Base-by-base conservation (phyloP, 2,888 invertebrate species). In the Drosophila sordidula region DNA sequence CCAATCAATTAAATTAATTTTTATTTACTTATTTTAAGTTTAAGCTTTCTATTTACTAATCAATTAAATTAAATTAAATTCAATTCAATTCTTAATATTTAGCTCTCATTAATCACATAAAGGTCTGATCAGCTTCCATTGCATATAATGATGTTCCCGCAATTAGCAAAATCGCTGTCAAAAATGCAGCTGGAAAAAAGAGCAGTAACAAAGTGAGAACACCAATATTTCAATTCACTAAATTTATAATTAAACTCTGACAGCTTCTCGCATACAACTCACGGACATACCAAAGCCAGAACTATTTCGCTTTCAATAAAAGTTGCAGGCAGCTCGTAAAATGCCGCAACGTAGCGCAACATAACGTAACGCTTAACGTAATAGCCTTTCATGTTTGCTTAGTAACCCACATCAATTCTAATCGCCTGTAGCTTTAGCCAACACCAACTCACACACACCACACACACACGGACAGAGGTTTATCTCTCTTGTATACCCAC, bases 321-420 rank as follows among this genome's bases (percentile, higher is more conserved):
- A 68, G 63, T 64, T 62, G 57, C 63, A 50, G 61, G 42, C 68
- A 64, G 64, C 68, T 72, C 75, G 64, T 78, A 78, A 78, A 77
- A 78, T 74, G 78, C 77, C 78, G 66, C 55, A 68, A 65, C 80
- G 66, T 34, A 78, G 70, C 75, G 58, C 42, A 81, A 76, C 80
- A 73, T 68, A 86, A 83, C 87, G 84, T 77, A 86, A 79, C 84
- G 84, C 80, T 86, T 83, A 86, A 77, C 81, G 87, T 86, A 88
- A 88, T 86, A 86, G 85, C 89, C 83, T 89, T 86, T 86, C 84
- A 89, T 86, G 86, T 89, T 88, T 86, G 87, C 87, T 87, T 79
- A 87, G 89, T 84, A 86, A 88, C 86, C 86, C 87, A 87, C 86
- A 86, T 86, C 86, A 86, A 87, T 86, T 87, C 89, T 80, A 89